phyloP scores from a whole-genome alignment of 2,797 vertebrate species.

The Sparidentex hasta region DNA sequence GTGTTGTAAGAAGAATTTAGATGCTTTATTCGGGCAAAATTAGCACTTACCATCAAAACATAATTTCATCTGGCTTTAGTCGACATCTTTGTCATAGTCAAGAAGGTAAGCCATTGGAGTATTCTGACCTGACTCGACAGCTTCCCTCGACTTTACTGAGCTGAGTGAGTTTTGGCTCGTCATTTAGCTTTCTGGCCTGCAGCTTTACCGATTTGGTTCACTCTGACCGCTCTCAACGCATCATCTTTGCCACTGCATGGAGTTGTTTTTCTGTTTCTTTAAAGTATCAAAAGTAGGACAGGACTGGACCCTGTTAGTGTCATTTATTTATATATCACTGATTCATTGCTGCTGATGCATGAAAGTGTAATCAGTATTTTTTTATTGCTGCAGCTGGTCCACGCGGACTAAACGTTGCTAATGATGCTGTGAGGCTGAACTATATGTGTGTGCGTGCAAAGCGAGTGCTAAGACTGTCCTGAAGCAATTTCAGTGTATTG shows the following conservation, averaged over 20 bases:
- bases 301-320: too few relatives aligned
- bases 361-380: background rate
- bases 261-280: background rate
- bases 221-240: background rate
- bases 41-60: too few relatives aligned
- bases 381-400: background rate
- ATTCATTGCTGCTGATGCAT: background rate
- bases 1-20: too few relatives aligned
- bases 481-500: constrained; percentile 33
- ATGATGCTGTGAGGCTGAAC: background rate
- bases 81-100: too few relatives aligned
- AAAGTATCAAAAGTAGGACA: background rate
- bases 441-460: background rate
- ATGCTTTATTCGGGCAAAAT: too few relatives aligned
- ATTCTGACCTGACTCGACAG: too few relatives aligned
- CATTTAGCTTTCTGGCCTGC: background rate
- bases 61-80: too few relatives aligned
- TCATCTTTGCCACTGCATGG: background rate
- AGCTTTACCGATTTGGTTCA: background rate
- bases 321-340: background rate
- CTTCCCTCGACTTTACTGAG: background rate
- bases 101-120: too few relatives aligned
- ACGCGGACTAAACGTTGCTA: background rate
- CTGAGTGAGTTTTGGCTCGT: too few relatives aligned
- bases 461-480: constrained; percentile 39